phyloP scores from a whole-genome alignment of 1,140 invertebrate species.

The Maniola jurtina region DNA sequence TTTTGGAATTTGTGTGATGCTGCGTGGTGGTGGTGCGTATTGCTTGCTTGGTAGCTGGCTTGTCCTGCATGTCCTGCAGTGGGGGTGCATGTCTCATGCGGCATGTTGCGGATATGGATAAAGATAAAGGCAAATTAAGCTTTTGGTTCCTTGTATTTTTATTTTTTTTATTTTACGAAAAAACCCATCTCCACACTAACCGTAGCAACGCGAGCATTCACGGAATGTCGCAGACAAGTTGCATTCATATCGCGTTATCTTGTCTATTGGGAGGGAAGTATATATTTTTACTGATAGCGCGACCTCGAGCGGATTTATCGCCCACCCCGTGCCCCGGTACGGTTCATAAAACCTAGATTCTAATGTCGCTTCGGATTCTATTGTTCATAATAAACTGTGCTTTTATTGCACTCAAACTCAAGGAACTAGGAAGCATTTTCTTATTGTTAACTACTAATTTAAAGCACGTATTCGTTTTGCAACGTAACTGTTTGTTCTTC shows the following conservation, averaged over 20 bases:
- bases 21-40: too few species aligned
- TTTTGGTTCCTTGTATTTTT: too few species aligned
- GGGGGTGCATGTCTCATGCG: too few species aligned
- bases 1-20: too few species aligned
- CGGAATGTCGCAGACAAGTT: constrained; percentile 46
- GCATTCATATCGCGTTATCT: constrained; percentile 52
- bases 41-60: too few species aligned
- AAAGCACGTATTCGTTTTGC: neutral
- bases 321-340: constrained; percentile 15
- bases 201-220: constrained; percentile 28
- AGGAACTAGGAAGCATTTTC: neutral
- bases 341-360: constrained; percentile 21
- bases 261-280: constrained; percentile 48
- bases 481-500: too few species aligned
- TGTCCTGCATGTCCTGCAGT: too few species aligned
- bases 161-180: too few species aligned
- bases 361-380: constrained; percentile 12
- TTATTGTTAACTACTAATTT: neutral
- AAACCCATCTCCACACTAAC: constrained; percentile 26
- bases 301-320: constrained; percentile 47
- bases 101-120: too few species aligned
- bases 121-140: too few species aligned
- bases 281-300: constrained; percentile 49
- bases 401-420: neutral
- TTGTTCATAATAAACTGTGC: constrained; percentile 12